phyloP scores from a whole-genome alignment of 2,888 invertebrate species.

The Apodemia zela region DNA sequence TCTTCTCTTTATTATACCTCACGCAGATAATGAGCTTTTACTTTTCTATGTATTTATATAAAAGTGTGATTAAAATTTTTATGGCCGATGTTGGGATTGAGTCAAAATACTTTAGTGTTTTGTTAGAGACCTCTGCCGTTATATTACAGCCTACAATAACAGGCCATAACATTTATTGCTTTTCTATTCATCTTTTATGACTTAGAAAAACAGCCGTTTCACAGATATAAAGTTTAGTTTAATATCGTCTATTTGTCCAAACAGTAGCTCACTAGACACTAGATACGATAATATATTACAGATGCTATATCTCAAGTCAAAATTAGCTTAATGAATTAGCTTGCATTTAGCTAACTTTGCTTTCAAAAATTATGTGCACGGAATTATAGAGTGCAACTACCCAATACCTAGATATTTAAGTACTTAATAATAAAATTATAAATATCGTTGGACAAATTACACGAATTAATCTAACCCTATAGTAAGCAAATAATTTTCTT shows the following conservation, averaged over 20 bases:
- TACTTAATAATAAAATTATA: no score
- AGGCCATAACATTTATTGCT: constrained; percentile 4
- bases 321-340: no score
- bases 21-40: background rate
- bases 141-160: background rate
- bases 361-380: no score
- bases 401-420: no score
- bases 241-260: background rate
- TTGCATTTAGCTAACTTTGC: no score
- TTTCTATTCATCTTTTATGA: constrained; percentile 8
- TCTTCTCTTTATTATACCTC: background rate
- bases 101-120: background rate
- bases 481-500: no score
- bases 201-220: constrained; percentile 4
- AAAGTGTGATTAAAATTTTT: background rate
- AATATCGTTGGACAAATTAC: no score
- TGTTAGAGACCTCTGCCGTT: background rate
- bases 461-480: no score
- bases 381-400: no score
- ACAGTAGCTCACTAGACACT: background rate
- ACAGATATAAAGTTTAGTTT: constrained; percentile 1
- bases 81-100: background rate
- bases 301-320: no score
- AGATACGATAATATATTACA: no score
- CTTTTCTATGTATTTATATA: background rate